These are phyloP conservation scores for Drosophila nigricruria DNA, from an alignment of 2,888 invertebrate genomes.

Conservation along the genomic window DNA sequence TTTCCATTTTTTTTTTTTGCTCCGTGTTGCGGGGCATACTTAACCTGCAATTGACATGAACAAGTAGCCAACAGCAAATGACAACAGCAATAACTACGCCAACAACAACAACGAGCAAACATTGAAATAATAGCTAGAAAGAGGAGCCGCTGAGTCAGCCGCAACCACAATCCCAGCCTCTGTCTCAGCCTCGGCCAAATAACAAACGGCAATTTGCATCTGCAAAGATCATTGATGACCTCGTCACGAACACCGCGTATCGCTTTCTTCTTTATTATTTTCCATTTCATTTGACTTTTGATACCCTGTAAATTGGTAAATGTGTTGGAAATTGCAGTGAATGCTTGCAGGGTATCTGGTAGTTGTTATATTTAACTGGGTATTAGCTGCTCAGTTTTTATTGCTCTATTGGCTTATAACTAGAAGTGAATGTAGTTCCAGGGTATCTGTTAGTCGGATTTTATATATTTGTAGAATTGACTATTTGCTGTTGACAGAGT, in stretches of 20 bases:
- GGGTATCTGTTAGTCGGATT: not conserved
- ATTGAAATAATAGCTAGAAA: conserved; percentile 19
- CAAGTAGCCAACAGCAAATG: conserved; percentile 53
- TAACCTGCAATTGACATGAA: conserved; percentile 65
- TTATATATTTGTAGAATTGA: not conserved
- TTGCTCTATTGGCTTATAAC: not conserved
- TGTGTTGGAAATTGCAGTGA: not conserved
- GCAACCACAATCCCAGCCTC: not conserved
- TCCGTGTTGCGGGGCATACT: conserved; percentile 22
- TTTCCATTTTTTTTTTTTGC: conserved; percentile 10
- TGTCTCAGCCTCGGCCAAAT: conserved; percentile 27
- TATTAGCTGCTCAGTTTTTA: not conserved
- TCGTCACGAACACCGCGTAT: conserved; percentile 77
- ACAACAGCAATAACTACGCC: conserved; percentile 19
- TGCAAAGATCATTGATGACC: conserved; percentile 77
- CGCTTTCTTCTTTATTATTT: conserved; percentile 82
- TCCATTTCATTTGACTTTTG: conserved; percentile 61
- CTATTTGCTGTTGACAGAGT: conserved; percentile 1
- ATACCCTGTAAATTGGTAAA: conserved; percentile 2
- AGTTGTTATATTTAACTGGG: not conserved
- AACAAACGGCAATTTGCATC: conserved; percentile 68
- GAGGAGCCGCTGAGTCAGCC: conserved; percentile 25
- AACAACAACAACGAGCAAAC: conserved; percentile 28
- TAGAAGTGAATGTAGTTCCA: not conserved
- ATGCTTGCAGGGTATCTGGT: not conserved